phyloP scores from a whole-genome alignment of 2,113 vertebrate genomes.

The Neotoma lepida region DNA sequence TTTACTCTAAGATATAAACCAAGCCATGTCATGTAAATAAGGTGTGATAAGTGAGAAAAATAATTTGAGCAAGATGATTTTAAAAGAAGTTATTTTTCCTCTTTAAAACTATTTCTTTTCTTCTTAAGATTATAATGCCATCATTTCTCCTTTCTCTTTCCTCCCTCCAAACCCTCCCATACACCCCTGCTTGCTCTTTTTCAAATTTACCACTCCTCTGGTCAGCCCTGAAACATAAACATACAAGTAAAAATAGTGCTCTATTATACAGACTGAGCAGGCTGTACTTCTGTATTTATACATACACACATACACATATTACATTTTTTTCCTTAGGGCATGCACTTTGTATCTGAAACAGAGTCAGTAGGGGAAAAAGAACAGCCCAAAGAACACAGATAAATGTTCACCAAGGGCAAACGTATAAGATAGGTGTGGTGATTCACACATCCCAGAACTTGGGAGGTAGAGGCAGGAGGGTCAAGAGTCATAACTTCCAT shows the following conservation, averaged over 20 bases:
- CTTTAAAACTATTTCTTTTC: not conserved
- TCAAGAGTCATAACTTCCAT: not conserved
- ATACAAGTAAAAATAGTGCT: not conserved
- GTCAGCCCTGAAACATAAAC: not conserved
- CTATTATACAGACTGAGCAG: not conserved
- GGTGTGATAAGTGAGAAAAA: conserved; percentile 48
- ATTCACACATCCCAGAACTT: not conserved
- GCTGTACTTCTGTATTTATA: not conserved
- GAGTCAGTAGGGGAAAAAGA: conserved; percentile 54
- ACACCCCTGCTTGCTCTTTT: not conserved
- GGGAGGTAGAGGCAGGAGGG: not conserved
- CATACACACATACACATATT: no score
- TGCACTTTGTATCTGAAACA: not conserved
- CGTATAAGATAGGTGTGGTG: not conserved
- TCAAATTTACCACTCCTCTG: not conserved
- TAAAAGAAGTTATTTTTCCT: conserved; percentile 75
- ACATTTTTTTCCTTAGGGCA: not conserved
- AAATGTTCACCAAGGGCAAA: conserved; percentile 3
- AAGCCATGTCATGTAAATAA: conserved; percentile 42
- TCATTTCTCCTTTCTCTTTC: not conserved
- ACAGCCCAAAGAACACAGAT: conserved; percentile 30
- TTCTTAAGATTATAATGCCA: not conserved
- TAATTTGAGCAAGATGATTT: conserved; percentile 71
- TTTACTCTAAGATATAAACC: conserved; percentile 21
- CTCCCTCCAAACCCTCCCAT: not conserved